Evolutionary conservation across 2,113 vertebrate genomes (phyloP).

Genomic region (Prietella phreatophila): DNA sequence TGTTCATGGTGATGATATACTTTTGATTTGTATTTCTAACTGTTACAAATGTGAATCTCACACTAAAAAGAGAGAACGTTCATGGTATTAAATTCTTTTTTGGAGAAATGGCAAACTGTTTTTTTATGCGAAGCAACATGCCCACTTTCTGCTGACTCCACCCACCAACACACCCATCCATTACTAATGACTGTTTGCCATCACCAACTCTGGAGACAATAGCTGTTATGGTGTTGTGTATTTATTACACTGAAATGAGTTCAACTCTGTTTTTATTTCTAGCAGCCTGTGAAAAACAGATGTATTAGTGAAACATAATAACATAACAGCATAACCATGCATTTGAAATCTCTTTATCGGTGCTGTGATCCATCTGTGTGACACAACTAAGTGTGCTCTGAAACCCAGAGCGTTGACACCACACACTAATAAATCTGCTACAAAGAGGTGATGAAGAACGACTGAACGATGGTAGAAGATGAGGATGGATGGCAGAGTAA

Average conservation of each 20-base stretch:
- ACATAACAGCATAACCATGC: background rate
- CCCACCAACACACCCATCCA: too few species aligned
- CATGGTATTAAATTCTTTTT: background rate
- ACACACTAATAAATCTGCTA: background rate
- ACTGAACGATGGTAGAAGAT: background rate
- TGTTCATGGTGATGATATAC: background rate
- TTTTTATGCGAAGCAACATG: background rate
- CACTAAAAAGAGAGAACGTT: background rate
- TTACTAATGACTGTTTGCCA: background rate
- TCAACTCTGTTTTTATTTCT: background rate
- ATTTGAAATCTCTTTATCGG: background rate
- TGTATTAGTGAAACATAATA: background rate
- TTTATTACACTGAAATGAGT: background rate
- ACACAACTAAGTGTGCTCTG: background rate
- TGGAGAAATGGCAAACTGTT: too few species aligned
- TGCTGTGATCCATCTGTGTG: background rate
- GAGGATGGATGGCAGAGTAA: slow-evolving; percentile 2
- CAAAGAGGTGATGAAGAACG: background rate
- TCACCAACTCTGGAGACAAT: background rate
- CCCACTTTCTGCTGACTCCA: background rate
- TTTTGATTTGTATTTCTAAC: background rate
- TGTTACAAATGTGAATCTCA: background rate
- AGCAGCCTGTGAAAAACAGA: background rate
- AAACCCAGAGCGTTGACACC: background rate
- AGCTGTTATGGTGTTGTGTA: background rate